phyloP scores from a whole-genome alignment of 2,797 vertebrate species.

The Takifugu ocellatus region DNA sequence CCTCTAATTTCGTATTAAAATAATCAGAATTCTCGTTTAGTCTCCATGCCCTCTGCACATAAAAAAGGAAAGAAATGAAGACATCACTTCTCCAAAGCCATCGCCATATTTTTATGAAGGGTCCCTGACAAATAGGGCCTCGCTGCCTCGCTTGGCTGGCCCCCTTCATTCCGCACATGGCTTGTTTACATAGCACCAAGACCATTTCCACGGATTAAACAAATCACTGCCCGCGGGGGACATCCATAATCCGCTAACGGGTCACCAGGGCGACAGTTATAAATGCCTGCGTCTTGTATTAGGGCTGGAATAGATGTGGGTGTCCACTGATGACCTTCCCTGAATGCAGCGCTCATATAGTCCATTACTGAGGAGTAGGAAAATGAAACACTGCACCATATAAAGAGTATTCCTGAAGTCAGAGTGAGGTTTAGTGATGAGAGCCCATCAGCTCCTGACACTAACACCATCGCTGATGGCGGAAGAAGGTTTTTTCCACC shows the following conservation, averaged over 20 bases:
- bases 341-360: conserved; percentile 54
- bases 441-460: conserved; percentile 73
- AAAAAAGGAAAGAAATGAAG: conserved; percentile 81
- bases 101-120: conserved; percentile 89
- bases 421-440: conserved; percentile 46
- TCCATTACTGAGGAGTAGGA: conserved; percentile 35
- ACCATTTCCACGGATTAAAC: conserved; percentile 98
- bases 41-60: conserved; percentile 82
- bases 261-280: conserved; percentile 84
- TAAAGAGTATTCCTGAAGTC: conserved; percentile 10
- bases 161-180: conserved; percentile 92
- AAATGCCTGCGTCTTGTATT: conserved; percentile 64
- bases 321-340: conserved; percentile 85
- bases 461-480: conserved; percentile 67
- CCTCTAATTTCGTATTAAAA: conserved; percentile 12
- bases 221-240: conserved; percentile 91
- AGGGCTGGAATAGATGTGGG: conserved; percentile 71
- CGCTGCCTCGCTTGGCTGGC: conserved; percentile 84
- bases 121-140: conserved; percentile 93
- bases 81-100: conserved; percentile 86
- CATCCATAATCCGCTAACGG: conserved; percentile 93
- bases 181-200: conserved; percentile 97
- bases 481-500: conserved; percentile 72
- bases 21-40: conserved; percentile 69
- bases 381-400: not conserved